phyloP scores from a whole-genome alignment of 2,113 vertebrate genomes.

The Butorides virescens region DNA sequence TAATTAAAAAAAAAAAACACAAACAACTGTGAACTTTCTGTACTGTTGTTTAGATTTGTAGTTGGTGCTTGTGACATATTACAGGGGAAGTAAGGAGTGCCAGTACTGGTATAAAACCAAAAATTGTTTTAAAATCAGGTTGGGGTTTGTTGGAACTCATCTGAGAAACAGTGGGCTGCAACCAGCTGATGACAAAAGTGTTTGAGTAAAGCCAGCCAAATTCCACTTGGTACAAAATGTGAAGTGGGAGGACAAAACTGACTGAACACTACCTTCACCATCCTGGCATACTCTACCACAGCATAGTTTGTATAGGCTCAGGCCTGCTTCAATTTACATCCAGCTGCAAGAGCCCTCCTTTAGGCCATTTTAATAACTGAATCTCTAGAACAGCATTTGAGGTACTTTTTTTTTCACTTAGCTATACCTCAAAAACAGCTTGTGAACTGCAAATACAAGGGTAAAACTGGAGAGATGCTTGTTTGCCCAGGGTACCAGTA shows the following conservation, averaged over 20 bases:
- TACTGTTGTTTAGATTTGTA: background rate
- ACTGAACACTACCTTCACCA: background rate
- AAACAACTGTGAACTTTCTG: background rate
- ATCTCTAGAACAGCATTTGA: background rate
- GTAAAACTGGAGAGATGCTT: background rate
- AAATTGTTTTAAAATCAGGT: background rate
- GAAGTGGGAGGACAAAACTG: background rate
- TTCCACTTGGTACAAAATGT: background rate
- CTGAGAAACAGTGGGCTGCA: background rate
- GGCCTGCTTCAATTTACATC: background rate
- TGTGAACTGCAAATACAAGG: accelerated
- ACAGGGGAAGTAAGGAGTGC: background rate
- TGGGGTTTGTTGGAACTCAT: background rate
- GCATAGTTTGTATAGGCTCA: background rate
- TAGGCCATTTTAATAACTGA: background rate
- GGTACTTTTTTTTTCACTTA: background rate
- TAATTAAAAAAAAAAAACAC: background rate
- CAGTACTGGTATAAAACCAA: background rate
- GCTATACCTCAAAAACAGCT: background rate
- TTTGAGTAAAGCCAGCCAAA: background rate
- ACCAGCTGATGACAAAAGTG: background rate
- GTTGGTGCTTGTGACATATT: background rate
- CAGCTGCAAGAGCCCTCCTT: background rate
- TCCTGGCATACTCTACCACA: background rate
- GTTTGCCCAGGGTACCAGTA: background rate